Evolutionary conservation across 2,113 vertebrate genomes (phyloP), one percentile per base, ranked within the genome.

Genomic region (Gavialis gangeticus): DNA sequence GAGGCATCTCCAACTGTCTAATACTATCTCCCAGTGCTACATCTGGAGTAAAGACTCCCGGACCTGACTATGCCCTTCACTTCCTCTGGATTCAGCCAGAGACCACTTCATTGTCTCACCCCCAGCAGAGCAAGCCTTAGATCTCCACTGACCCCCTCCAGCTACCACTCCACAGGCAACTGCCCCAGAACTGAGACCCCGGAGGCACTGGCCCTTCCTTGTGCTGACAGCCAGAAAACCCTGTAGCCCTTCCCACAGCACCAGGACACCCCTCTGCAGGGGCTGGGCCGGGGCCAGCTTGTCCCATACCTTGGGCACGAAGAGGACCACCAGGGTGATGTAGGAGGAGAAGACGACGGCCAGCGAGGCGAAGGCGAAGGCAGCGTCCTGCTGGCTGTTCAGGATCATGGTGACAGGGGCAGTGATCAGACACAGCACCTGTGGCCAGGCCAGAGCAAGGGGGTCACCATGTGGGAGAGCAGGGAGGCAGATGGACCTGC

Each of bases 351-450:
- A 99, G 91, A 99, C 98, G 1, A 99, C 98, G 28, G 99, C 99
- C 4, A 99, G 97, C 0, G 99, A 98, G 11, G 99, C 99, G 1
- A 99, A 99, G 84, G 99, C 99, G 1, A 99, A 99, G 92, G 99
- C 99, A 0, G 99, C 99, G 0, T 99, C 99, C 97, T 99, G 99
- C 95, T 99, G 99, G 10, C 99, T 99, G 55, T 98, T 99, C 30
- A 99, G 98, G 96, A 99, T 99, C 99, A 99, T 99, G 90, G 99
- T 99, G 90, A 99, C 99, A 0, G 99, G 99, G 3, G 99, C 99
- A 0, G 99, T 99, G 98, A 99, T 99, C 97, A 99, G 99, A 92
- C 99, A 99, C 89, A 99, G 92, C 71, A 99, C 99, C 99, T 99
- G 96, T 1, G 18, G 88, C 16, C 92, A n/a, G 66, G 79, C 78